Percentiles rank a stretch among this genome's conserved stretches.
Evolutionary conservation across 2,797 vertebrate genomes (phyloP).

Genomic region (Diceros bicornis): DNA sequence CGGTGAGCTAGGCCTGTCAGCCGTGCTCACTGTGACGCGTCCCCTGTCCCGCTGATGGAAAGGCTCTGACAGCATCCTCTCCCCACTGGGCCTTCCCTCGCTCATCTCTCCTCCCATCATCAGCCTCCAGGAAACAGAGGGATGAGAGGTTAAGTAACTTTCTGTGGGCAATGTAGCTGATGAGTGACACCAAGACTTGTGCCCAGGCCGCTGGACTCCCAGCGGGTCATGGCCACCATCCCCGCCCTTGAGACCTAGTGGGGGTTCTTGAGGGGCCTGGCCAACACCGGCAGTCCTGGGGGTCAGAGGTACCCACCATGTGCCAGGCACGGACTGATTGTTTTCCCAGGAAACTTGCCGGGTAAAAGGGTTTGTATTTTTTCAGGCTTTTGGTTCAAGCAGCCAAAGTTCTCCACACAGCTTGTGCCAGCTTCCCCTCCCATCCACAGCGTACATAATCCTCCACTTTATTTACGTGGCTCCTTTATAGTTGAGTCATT

Average conservation of each 20-base stretch:
- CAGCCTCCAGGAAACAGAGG: not conserved
- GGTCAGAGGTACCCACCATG: not conserved
- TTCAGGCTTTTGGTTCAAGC: not conserved
- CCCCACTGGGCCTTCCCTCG: fast-evolving
- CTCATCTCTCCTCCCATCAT: not conserved
- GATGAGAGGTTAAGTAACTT: too few species aligned
- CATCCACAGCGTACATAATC: fast-evolving
- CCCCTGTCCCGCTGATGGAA: fast-evolving
- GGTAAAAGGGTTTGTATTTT: not conserved
- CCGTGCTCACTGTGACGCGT: fast-evolving
- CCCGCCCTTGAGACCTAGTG: fast-evolving
- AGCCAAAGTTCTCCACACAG: too few species aligned
- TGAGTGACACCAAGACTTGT: fast-evolving
- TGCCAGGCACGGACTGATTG: not conserved
- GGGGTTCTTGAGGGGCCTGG: fast-evolving
- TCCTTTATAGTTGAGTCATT: fast-evolving
- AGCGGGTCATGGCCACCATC: fast-evolving
- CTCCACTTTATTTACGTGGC: fast-evolving
- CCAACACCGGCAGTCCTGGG: too few species aligned
- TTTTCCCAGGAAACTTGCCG: not conserved
- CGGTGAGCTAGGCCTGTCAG: fast-evolving
- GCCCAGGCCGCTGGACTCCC: fast-evolving
- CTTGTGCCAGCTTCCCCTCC: fast-evolving
- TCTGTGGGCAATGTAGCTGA: fast-evolving
- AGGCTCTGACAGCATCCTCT: fast-evolving